A percentile compares a stretch with the other conserved stretches of the same genome.
Evolutionary conservation across 2,888 invertebrate species (phyloP).

Genomic region (Hemaris fuciformis): DNA sequence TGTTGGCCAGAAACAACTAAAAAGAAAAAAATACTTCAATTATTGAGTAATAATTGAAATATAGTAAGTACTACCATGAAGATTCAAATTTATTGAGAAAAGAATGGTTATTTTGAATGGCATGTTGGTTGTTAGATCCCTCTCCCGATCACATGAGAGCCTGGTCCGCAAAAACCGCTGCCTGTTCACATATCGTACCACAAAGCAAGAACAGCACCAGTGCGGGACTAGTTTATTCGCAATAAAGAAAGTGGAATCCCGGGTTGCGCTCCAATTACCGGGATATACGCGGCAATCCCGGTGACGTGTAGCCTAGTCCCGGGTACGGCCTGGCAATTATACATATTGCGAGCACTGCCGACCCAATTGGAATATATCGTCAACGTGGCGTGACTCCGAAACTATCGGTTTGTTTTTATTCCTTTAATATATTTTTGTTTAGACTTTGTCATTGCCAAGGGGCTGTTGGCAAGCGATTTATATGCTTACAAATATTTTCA

Average conservation of each 20-base stretch:
- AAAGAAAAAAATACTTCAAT: no score
- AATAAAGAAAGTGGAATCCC: constrained; percentile 81
- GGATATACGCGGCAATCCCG: constrained; percentile 78
- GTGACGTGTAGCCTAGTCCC: constrained; percentile 72
- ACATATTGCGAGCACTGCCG: constrained; percentile 64
- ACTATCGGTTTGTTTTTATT: constrained; percentile 46
- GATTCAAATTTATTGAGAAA: no score
- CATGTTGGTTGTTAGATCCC: no score
- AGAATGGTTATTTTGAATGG: no score
- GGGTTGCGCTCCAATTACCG: constrained; percentile 79
- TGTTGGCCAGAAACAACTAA: no score
- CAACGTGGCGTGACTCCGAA: constrained; percentile 42
- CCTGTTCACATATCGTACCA: constrained; percentile 22
- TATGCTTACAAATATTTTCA: neutral
- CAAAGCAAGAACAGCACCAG: constrained; percentile 63
- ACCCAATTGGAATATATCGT: constrained; percentile 51
- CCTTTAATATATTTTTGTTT: constrained; percentile 8
- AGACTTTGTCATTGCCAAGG: neutral
- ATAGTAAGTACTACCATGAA: no score
- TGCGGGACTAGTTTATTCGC: constrained; percentile 77
- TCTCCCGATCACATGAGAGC: no score
- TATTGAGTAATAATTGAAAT: no score
- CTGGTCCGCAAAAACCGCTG: neutral
- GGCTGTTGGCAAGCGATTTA: neutral
- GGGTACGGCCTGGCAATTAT: constrained; percentile 66